Evolutionary conservation across 2,113 vertebrate species (phyloP), one percentile per base, ranked within the genome.

Genomic region (Corythornis cristatus): DNA sequence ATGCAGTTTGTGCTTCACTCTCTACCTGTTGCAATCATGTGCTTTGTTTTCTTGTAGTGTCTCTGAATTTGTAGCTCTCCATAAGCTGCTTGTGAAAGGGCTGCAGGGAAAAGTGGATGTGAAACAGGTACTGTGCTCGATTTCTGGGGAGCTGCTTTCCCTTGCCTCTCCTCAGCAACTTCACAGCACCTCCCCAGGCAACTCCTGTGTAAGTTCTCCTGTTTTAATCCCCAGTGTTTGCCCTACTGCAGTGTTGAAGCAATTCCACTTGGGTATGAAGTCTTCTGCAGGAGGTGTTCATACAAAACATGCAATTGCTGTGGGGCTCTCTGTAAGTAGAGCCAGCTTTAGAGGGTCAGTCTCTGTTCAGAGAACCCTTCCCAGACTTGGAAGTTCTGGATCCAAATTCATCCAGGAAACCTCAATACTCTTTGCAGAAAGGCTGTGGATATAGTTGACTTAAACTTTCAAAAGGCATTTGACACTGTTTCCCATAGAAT

Each of bases 351-450:
- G 58, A 87, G 74, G 53, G 74, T 76, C 56, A 65, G 0, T 62
- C 45, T 66, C 50, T 73, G 33, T 83, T 82, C 75, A 86, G 66
- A 89, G 35, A 33, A 8, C 72, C 11, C 46, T 72, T 72, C 6
- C 33, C 75, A 82, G 78, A 25, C 26, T 79, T 37, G 12, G 23
- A 66, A 83, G 51, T 83, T 79, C 48, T 61, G 5, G 35, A 26
- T 70, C 29, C 54, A 42, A 29, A 58, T 92, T 77, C 15, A 92
- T 31, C 33, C 86, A 72, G 73, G 57, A 90, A 81, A 58, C 78
- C 75, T 91, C 66, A 65, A 6, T 35, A 12, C 28, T 57, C 40
- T 65, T 58, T 53, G 19, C 29, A 20, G 31, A 62, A 37, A 11
- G 37, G 37, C 37, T 37, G 37, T 37, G 37, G 37, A 37, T 37